A percentile compares a stretch with the other conserved stretches of the same genome.
These are phyloP conservation scores for Tyrannus savana DNA, from an alignment of 2,113 vertebrate genomes.

Conservation along the genomic window DNA sequence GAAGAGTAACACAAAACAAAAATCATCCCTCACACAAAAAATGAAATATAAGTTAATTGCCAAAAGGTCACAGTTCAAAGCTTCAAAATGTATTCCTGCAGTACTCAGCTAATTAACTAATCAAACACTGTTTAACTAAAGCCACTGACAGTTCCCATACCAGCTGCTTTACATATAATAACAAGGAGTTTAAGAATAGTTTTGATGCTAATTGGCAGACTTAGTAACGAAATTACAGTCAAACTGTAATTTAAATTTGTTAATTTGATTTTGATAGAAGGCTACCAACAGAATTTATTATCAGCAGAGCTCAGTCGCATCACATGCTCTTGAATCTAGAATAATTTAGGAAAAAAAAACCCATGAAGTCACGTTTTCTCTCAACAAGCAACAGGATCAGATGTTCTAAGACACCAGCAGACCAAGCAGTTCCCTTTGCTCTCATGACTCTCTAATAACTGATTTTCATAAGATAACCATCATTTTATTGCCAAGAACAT, in stretches of 20 bases:
- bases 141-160: not conserved
- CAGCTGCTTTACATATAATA: not conserved
- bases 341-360: not conserved
- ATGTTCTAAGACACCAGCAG: not conserved
- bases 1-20: not conserved
- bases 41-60: not conserved
- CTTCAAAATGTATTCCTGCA: not conserved
- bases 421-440: not conserved
- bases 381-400: not conserved
- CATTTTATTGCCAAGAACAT: not conserved
- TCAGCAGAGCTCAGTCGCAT: not conserved
- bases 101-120: not conserved
- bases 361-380: not conserved
- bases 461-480: not conserved
- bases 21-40: not conserved
- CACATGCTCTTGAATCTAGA: not conserved
- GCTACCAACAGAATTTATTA: not conserved
- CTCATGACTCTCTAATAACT: not conserved
- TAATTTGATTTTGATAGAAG: conserved; percentile 2
- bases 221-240: not conserved
- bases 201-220: not conserved
- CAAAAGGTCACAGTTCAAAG: not conserved
- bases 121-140: not conserved
- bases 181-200: not conserved
- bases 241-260: not conserved